Percentiles rank a stretch among this genome's conserved stretches.
phyloP scores from a whole-genome alignment of 2,797 vertebrate genomes.

The Okamejei kenojei region DNA sequence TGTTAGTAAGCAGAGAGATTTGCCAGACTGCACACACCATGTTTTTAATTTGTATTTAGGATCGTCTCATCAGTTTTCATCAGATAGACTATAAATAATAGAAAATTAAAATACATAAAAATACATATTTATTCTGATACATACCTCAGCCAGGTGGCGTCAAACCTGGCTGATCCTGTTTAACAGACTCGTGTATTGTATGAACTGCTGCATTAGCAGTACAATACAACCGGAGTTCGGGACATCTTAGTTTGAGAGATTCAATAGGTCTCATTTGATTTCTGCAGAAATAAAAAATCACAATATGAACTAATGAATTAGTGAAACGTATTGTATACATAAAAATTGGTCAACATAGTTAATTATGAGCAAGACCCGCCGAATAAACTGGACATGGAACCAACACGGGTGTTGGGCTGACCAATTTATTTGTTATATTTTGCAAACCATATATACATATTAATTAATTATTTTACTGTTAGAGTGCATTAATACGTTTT shows the following conservation, averaged over 20 bases:
- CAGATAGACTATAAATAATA: neutral
- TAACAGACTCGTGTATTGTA: slow-evolving; percentile 84
- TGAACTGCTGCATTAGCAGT: slow-evolving; percentile 93
- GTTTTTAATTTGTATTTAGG: neutral
- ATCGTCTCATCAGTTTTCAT: neutral
- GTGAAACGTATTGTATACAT: neutral
- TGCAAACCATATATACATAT: neutral
- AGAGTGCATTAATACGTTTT: neutral
- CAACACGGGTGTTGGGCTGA: too few relatives aligned
- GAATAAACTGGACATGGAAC: neutral
- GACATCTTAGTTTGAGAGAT: slow-evolving; percentile 98
- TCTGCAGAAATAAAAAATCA: slow-evolving; percentile 51
- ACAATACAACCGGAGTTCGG: slow-evolving; percentile 91
- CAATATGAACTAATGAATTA: neutral
- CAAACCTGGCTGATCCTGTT: slow-evolving; percentile 56
- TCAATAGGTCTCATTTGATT: slow-evolving; percentile 81
- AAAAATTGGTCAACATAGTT: neutral
- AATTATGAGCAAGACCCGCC: neutral
- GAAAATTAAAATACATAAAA: neutral
- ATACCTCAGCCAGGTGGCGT: slow-evolving; percentile 75
- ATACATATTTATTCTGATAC: neutral
- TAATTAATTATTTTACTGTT: neutral
- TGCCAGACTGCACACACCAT: neutral
- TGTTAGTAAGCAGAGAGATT: neutral
- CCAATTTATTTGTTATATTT: neutral